Evolutionary conservation across 2,888 invertebrate species (phyloP).

Genomic region (Megastigmus dorsalis): DNA sequence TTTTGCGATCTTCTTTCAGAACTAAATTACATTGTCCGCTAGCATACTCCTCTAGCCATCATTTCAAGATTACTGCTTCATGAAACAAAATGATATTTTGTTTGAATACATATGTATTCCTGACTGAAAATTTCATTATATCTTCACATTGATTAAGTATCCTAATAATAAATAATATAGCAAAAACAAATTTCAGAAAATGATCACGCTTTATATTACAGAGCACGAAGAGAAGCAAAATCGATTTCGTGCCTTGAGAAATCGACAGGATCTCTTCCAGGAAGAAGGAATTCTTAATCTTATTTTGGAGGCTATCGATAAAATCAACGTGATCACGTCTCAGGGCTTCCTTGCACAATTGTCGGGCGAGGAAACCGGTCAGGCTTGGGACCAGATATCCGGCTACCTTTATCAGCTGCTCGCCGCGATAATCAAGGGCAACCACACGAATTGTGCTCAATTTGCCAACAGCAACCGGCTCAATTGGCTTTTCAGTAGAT

Average conservation of each 20-base stretch:
- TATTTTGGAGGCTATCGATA: constrained; percentile 98
- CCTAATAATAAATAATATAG: too few relatives aligned
- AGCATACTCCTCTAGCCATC: too few relatives aligned
- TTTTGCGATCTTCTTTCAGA: too few relatives aligned
- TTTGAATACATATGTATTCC: too few relatives aligned
- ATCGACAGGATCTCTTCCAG: constrained; percentile 99
- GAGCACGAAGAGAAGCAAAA: constrained; percentile 99
- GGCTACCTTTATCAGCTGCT: constrained; percentile 96
- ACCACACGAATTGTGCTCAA: constrained; percentile 99
- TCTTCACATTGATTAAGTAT: too few relatives aligned
- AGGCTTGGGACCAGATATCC: constrained; percentile 97
- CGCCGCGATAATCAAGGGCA: constrained; percentile 99
- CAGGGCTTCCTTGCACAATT: constrained; percentile 95
- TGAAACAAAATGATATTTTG: too few relatives aligned
- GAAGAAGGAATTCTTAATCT: constrained; percentile 99
- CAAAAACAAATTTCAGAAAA: too few relatives aligned
- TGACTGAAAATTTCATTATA: too few relatives aligned
- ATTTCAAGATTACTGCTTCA: too few relatives aligned
- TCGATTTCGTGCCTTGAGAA: constrained; percentile 94
- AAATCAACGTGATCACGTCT: constrained; percentile 95
- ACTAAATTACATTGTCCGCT: too few relatives aligned
- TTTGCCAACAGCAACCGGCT: constrained; percentile 98
- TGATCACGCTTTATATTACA: too few relatives aligned
- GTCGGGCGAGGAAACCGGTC: constrained; percentile 94
- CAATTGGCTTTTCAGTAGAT: constrained; percentile 98